Evolutionary conservation across 37 sponge, comb jelly and placozoan genomes (phyloP), one percentile per base, ranked within the genome.

Genomic region (Beroe ovata): DNA sequence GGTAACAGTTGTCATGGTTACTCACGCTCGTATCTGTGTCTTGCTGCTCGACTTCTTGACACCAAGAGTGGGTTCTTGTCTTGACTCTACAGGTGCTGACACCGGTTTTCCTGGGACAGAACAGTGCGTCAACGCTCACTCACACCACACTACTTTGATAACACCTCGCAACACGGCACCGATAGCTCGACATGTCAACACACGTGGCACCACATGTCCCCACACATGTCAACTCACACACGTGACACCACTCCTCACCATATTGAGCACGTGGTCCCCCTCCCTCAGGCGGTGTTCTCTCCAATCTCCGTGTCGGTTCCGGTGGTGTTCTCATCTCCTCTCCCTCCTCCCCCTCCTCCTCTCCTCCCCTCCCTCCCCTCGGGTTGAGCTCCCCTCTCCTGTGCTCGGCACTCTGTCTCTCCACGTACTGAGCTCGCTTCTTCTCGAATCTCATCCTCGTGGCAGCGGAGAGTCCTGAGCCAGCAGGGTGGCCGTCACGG

Each of bases 371-470:
- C 11, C 54, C 54, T 47, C 54, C 54, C 11, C 54, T 6, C 54
- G 54, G 54, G 54, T 47, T 47, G 54, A 47, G 54, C 54, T 47
- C 54, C 54, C 54, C 54, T 47, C 54, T 47, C 54, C 47, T 39
- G n/a, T 77, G 84, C 33, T 77, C 84, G 23, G 54, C 84, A 29
- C 84, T 77, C 84, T 77, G 84, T 40, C 84, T 33, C 47, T 77
- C 84, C 41, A 77, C 84, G 22, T 40, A 77, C 84, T 42, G 84
- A 8, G 84, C 84, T 3, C 54, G 21, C 28, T 77, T 77, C 84
- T 77, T 77, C 84, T 77, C 84, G 21, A 77, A 77, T 1, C 84
- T n/a, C 84, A 77, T 77, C 6, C 84, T 42, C 4, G 84, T 77
- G 1, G 84, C 84, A 0, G 84, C 84, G 33, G 47, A 40, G 4